Base-by-base conservation (phyloP, 1,140 invertebrate genomes). In the Phthorimaea operculella region DNA sequence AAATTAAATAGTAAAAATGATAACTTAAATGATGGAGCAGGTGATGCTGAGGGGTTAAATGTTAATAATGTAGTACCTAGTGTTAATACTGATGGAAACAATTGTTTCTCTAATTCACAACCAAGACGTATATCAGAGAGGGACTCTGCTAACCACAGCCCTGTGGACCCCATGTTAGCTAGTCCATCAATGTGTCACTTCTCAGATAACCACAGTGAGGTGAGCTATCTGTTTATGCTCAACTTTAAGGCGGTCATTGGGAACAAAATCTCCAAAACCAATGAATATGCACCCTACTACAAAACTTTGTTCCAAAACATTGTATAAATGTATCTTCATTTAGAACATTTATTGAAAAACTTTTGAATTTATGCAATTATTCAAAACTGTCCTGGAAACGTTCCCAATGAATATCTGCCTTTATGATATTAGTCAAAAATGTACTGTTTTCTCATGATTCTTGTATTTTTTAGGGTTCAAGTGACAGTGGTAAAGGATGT, bases 401-500 rank as follows among this genome's bases (percentile, higher is more conserved):
- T n/a, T 11, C 15, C 14, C 11, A 45, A 5, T 45, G 8, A 45
- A 6, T 5, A 45, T 45, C 5, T 45, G 11, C 4, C 14, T 45
- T 49, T 57, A 51, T 51, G 16, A 34, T 34, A 7, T 34, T 7
- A 7, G 11, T 7, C 33, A 34, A 7, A 34, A 34, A 34, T 7
- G 33, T 34, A 34, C 6, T 6, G 33, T 34, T 7, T 34, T 7
- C n/a, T 34, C 11, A 34, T 7, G 11, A 34, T 10, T 39, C 3
- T 9, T 39, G 1, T 39, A 3, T 39, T 39, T 72, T 73, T 47
- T 65, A 92, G 90, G 90, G 90, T 54, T 93, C 91, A 14, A 92
- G 89, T 86, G 92, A 93, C 74, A 93, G 91, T 84, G 92, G 91
- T 12, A 92, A 92, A 77, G 91, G 92, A 44, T 89, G 90, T 60